phyloP scores from a whole-genome alignment of 2,113 vertebrate species.

The Verasper variegatus region DNA sequence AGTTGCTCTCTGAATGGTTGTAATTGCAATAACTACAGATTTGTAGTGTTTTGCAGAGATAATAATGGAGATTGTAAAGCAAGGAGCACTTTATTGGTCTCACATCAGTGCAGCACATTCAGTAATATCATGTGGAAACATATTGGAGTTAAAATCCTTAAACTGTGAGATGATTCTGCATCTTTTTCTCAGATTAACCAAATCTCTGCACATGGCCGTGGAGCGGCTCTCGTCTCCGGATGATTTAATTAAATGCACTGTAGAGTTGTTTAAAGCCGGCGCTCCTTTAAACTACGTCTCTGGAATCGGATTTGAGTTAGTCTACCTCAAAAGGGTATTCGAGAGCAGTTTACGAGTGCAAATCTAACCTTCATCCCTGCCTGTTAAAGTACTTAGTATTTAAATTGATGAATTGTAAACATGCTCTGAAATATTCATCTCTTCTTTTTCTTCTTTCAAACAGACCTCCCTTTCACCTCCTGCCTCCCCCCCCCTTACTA shows the following conservation, averaged over 20 bases:
- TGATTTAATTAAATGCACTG: slow-evolving; percentile 34
- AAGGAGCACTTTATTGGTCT: neutral
- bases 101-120: neutral
- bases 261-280: slow-evolving; percentile 11
- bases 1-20: slow-evolving; percentile 13
- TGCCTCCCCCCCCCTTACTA: slow-evolving; percentile 84
- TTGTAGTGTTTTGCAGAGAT: slow-evolving; percentile 3
- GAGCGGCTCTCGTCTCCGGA: slow-evolving; percentile 7
- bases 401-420: slow-evolving; percentile 70
- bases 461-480: slow-evolving; percentile 69
- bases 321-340: slow-evolving; percentile 53
- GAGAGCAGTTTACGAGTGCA: slow-evolving; percentile 44
- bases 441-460: slow-evolving; percentile 64
- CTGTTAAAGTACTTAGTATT: slow-evolving; percentile 54
- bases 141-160: slow-evolving; percentile 1
- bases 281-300: slow-evolving; percentile 28
- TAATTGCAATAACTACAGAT: neutral
- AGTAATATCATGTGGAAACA: slow-evolving; percentile 17
- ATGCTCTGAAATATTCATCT: slow-evolving; percentile 66
- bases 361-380: slow-evolving; percentile 24
- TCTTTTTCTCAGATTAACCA: slow-evolving; percentile 31
- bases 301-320: slow-evolving; percentile 38
- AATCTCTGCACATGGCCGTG: slow-evolving; percentile 19
- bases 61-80: slow-evolving; percentile 4
- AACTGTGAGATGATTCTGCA: slow-evolving; percentile 12